Evolutionary conservation across 2,113 vertebrate species (phyloP).

Genomic region (Marmota flaviventris): DNA sequence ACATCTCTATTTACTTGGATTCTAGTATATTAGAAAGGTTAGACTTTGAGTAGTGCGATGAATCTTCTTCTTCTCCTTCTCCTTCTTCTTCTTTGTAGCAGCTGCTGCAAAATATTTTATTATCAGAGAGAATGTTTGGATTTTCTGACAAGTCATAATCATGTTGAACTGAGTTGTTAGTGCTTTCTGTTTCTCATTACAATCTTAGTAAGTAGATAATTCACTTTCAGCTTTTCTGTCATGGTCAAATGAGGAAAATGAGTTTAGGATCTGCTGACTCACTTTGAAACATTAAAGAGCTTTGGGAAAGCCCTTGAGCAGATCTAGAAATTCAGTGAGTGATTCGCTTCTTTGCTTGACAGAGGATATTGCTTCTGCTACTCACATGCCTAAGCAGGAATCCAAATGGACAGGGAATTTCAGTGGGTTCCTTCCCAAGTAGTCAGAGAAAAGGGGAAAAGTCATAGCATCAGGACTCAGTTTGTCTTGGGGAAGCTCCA

Average conservation of each 20-base stretch:
- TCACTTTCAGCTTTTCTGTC: slow-evolving; percentile 22
- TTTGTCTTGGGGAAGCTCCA: neutral
- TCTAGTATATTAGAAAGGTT: neutral
- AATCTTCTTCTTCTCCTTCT: too few species aligned
- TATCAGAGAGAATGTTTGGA: slow-evolving; percentile 39
- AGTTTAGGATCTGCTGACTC: slow-evolving; percentile 52
- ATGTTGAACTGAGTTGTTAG: neutral
- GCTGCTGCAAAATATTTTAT: slow-evolving; percentile 33
- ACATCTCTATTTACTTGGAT: slow-evolving; percentile 17
- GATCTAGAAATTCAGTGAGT: neutral
- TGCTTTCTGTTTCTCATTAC: neutral
- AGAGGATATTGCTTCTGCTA: neutral
- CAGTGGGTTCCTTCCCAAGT: neutral
- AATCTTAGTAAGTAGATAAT: slow-evolving; percentile 26
- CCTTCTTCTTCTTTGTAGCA: slow-evolving; percentile 1
- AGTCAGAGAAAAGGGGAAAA: neutral
- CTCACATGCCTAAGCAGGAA: neutral
- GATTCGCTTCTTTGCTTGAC: slow-evolving; percentile 31
- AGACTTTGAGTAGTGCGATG: neutral
- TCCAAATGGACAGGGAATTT: neutral
- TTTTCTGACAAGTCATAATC: slow-evolving; percentile 58
- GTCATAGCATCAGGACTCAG: neutral
- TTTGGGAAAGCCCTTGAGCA: slow-evolving; percentile 26
- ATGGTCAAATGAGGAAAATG: slow-evolving; percentile 41
- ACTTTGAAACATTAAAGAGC: slow-evolving; percentile 47